A percentile compares a stretch with the other conserved stretches of the same genome.
These are phyloP conservation scores for Empidonax alnorum DNA, from an alignment of 2,113 vertebrate species.

Conservation along the genomic window DNA sequence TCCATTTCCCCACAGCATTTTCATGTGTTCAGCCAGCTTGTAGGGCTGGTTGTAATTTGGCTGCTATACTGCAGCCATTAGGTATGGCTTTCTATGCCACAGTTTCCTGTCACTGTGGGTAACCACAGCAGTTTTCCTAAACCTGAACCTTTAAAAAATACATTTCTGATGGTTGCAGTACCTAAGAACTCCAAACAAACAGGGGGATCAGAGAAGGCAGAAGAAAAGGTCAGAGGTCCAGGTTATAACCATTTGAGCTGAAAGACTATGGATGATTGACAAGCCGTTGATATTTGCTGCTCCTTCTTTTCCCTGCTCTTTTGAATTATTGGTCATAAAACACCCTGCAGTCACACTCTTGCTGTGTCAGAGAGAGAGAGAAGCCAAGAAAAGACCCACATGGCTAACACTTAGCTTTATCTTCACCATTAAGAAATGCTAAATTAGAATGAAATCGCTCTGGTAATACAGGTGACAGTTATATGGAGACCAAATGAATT, in stretches of 20 bases:
- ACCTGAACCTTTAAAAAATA: not conserved
- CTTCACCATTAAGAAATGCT: slow-evolving; percentile 66
- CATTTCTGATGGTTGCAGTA: not conserved
- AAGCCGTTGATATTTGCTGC: slow-evolving; percentile 66
- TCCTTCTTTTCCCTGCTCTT: slow-evolving; percentile 37
- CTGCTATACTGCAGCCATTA: not conserved
- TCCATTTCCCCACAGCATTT: not conserved
- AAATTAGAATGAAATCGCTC: slow-evolving; percentile 68
- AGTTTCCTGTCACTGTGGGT: not conserved
- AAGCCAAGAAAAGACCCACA: slow-evolving; percentile 42
- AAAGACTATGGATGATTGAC: slow-evolving; percentile 53
- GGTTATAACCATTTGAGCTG: slow-evolving; percentile 43
- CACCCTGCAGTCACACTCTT: slow-evolving; percentile 25
- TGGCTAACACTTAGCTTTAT: slow-evolving; percentile 70
- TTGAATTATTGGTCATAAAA: slow-evolving; percentile 66
- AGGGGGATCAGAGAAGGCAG: slow-evolving; percentile 9
- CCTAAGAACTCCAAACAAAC: slow-evolving; percentile 55
- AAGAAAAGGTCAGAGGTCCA: slow-evolving; percentile 49
- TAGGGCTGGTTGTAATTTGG: not conserved
- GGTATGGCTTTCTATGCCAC: not conserved
- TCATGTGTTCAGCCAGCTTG: not conserved
- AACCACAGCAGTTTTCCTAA: not conserved
- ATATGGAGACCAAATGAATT: slow-evolving; percentile 72
- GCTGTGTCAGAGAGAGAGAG: slow-evolving; percentile 31
- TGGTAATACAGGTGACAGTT: slow-evolving; percentile 69